phyloP scores from a whole-genome alignment of 2,113 vertebrate species.

The Lepisosteus osseus region DNA sequence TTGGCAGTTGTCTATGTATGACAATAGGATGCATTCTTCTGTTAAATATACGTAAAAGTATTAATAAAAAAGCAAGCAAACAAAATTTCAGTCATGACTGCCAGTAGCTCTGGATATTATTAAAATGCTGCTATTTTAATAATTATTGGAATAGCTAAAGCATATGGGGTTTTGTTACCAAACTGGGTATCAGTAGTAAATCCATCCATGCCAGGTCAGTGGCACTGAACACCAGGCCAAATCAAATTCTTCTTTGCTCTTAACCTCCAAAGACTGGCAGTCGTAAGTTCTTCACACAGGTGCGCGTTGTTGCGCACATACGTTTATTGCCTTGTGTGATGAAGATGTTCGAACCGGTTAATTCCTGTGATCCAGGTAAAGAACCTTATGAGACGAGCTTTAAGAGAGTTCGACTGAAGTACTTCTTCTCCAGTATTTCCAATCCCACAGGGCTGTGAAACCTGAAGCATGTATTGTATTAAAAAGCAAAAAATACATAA shows the following conservation, averaged over 20 bases:
- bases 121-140: too few species aligned
- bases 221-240: too few species aligned
- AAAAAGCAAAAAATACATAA: slow-evolving; percentile 6
- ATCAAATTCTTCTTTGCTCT: not conserved
- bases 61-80: slow-evolving; percentile 15
- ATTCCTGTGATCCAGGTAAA: slow-evolving; percentile 71
- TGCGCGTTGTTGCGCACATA: slow-evolving; percentile 46
- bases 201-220: too few species aligned
- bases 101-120: slow-evolving; percentile 36
- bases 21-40: too few species aligned
- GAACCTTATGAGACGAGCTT: slow-evolving; percentile 62
- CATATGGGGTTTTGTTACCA: too few species aligned
- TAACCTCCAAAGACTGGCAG: slow-evolving; percentile 49
- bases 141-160: too few species aligned
- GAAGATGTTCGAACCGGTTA: slow-evolving; percentile 57
- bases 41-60: too few species aligned
- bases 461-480: slow-evolving; percentile 48
- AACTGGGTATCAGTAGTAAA: too few species aligned
- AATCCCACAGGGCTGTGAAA: slow-evolving; percentile 50
- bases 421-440: slow-evolving; percentile 59
- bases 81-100: not conserved
- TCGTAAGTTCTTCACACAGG: slow-evolving; percentile 31
- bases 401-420: slow-evolving; percentile 54
- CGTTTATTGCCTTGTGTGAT: slow-evolving; percentile 75
- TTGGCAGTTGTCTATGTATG: too few species aligned